phyloP scores from a whole-genome alignment of 2,113 vertebrate genomes.

The Himantopus leucocephalus region DNA sequence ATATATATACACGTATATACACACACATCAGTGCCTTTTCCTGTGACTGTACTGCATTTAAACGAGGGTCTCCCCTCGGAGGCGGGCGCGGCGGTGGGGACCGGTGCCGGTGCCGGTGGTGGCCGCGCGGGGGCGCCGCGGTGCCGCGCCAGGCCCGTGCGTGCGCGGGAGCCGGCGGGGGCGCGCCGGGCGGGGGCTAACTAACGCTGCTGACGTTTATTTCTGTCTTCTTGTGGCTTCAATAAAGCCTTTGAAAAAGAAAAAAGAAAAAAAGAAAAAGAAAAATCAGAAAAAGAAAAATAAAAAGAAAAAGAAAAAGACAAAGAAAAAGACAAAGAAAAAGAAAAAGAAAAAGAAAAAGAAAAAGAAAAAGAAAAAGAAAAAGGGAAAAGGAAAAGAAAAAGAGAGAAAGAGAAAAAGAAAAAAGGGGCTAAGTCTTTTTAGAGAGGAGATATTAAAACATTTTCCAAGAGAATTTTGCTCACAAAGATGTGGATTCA shows the following conservation, averaged over 20 bases:
- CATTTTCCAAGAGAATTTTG: background rate
- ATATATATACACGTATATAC: too few species aligned
- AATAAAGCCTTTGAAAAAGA: background rate
- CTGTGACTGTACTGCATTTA: rapidly evolving
- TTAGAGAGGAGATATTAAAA: background rate
- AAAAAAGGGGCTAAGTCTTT: rapidly evolving
- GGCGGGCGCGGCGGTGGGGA: too few species aligned
- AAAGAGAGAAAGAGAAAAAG: background rate
- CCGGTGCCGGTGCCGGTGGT: too few species aligned
- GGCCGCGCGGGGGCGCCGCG: background rate
- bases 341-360: background rate
- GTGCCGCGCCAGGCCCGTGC: background rate
- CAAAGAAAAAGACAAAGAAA: rapidly evolving
- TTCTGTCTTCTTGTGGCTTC: background rate
- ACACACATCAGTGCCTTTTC: background rate
- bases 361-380: background rate
- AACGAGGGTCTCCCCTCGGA: rapidly evolving
- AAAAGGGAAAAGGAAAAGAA: background rate
- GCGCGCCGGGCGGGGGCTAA: too few species aligned
- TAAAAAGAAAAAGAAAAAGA: background rate
- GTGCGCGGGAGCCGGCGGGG: too few species aligned
- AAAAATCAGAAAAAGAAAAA: too few species aligned
- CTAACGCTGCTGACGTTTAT: rapidly evolving
- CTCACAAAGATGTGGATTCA: background rate
- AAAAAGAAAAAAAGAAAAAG: too few species aligned